Evolutionary conservation across 1,140 invertebrate species (phyloP).

Genomic region (Pomacea maculata): DNA sequence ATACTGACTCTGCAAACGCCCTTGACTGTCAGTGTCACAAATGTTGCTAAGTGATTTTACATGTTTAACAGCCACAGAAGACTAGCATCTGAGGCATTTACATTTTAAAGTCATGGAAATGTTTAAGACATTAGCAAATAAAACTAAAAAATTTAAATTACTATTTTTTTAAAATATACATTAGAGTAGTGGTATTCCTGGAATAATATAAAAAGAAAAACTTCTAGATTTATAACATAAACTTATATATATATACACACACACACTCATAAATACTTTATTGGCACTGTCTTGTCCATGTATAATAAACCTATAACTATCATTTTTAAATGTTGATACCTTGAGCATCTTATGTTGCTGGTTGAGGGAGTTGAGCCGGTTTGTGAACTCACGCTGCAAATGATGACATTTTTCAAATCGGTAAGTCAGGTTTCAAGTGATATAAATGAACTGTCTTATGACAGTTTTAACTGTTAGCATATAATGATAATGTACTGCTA

Average conservation of each 20-base stretch:
- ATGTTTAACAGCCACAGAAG: too few species aligned
- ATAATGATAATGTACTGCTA: too few species aligned
- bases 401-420: neutral
- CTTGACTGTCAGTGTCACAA: too few species aligned
- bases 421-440: too few species aligned
- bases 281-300: too few species aligned
- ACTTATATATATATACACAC: neutral
- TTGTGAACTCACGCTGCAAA: slow-evolving; percentile 46
- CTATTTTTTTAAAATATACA: neutral
- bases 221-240: neutral
- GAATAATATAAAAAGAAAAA: neutral
- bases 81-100: too few species aligned
- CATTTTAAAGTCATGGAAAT: too few species aligned
- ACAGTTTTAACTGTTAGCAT: too few species aligned
- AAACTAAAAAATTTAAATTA: neutral
- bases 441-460: too few species aligned
- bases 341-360: slow-evolving; percentile 50
- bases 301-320: too few species aligned
- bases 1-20: slow-evolving; percentile 39
- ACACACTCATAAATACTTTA: neutral
- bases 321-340: slow-evolving; percentile 8
- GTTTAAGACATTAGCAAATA: too few species aligned
- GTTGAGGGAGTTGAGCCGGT: slow-evolving; percentile 39
- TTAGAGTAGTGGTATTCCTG: neutral
- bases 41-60: too few species aligned